A percentile compares a stretch with the other conserved stretches of the same genome.
Conservation (phyloP, 1,140 invertebrate species). For the Pogonomyrmex barbatus region DNA sequence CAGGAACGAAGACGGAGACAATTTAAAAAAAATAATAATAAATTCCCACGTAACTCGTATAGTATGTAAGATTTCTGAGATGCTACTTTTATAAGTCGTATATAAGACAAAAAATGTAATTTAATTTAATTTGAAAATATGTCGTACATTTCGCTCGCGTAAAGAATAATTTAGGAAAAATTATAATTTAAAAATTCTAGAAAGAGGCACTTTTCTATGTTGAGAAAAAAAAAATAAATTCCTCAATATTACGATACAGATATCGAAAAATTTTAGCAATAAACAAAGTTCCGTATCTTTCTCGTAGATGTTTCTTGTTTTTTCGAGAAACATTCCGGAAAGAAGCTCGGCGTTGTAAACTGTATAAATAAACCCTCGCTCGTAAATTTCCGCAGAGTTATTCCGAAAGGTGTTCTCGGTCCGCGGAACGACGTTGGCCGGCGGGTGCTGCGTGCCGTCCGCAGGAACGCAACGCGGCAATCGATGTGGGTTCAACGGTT, state of each 20-base stretch:
- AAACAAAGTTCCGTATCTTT: background rate
- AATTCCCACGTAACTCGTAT: background rate
- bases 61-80: background rate
- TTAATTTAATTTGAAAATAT: background rate
- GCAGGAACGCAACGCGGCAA: conserved; percentile 46
- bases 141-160: background rate
- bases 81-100: background rate
- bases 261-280: too few relatives aligned
- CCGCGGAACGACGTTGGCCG: background rate
- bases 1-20: background rate
- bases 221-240: background rate
- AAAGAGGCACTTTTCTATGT: background rate
- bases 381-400: conserved; percentile 4
- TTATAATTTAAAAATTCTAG: background rate
- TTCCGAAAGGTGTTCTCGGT: conserved; percentile 17
- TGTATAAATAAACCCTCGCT: background rate
- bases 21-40: conserved; percentile 43
- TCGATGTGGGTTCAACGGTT: conserved; percentile 66
- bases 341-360: background rate
- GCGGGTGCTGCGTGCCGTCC: conserved; percentile 4
- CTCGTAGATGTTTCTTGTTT: background rate
- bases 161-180: background rate
- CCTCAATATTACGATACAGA: background rate
- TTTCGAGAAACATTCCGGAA: background rate
- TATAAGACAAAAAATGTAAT: background rate